Percentiles rank a stretch among this genome's conserved stretches.
These are phyloP conservation scores for Prionace glauca DNA, from an alignment of 2,797 vertebrate genomes.

Conservation along the genomic window DNA sequence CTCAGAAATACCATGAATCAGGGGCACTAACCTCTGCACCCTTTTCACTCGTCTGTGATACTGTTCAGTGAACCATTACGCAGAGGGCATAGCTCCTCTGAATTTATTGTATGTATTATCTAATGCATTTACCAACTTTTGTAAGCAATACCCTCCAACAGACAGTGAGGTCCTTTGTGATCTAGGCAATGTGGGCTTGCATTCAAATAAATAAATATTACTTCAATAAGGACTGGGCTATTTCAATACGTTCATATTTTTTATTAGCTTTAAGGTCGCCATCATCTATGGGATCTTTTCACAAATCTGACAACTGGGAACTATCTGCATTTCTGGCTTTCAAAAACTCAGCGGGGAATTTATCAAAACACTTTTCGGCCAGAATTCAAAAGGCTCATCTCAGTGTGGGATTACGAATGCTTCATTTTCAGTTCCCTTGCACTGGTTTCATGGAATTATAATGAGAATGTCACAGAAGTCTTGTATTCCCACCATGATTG, in stretches of 20 bases:
- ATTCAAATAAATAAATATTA: not conserved
- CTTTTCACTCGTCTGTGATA: not conserved
- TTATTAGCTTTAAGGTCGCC: not conserved
- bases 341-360: conserved; percentile 32
- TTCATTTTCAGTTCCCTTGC: conserved; percentile 34
- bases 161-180: conserved; percentile 8
- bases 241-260: not conserved
- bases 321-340: not conserved
- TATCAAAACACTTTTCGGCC: conserved; percentile 29
- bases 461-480: not conserved
- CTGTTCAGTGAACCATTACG: not conserved
- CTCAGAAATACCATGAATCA: not conserved
- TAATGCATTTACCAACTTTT: not conserved
- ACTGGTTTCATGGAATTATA: conserved; percentile 21
- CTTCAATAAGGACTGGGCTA: not conserved
- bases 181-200: not conserved
- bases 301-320: not conserved
- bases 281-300: not conserved
- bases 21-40: not conserved
- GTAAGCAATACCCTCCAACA: not conserved
- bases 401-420: not conserved
- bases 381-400: conserved; percentile 31
- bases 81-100: not conserved
- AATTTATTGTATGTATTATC: not conserved
- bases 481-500: conserved; percentile 17